phyloP scores from a whole-genome alignment of 2,888 invertebrate species.

The Lacanobia oleracea region DNA sequence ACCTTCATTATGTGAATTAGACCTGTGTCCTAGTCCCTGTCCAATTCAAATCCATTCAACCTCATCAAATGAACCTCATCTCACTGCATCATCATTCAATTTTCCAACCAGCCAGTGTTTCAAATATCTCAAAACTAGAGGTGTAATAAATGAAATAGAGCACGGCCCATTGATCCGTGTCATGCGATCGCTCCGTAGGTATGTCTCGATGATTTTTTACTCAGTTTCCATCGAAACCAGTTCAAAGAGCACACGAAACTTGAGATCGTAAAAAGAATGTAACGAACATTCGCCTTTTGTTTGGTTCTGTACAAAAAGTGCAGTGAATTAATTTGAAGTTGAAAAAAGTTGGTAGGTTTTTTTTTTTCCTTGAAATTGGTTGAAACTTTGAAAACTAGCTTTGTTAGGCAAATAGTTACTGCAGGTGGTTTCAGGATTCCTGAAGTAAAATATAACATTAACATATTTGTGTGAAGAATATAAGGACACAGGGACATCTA shows the following conservation, averaged over 20 bases:
- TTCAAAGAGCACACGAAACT: constrained; percentile 87
- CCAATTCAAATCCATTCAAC: not conserved
- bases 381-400: not conserved
- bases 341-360: not conserved
- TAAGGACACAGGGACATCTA: not conserved
- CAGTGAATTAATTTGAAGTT: constrained; percentile 35
- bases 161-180: constrained; percentile 78
- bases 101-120: constrained; percentile 50
- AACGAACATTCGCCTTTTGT: constrained; percentile 52
- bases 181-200: constrained; percentile 80
- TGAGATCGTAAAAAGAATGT: constrained; percentile 74
- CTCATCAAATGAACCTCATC: not conserved
- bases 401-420: not conserved
- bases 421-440: not conserved
- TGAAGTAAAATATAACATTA: not conserved
- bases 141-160: constrained; percentile 80
- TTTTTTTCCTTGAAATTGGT: constrained; percentile 4
- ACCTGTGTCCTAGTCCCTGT: not conserved
- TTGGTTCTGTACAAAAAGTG: constrained; percentile 67
- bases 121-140: constrained; percentile 59
- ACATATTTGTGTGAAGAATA: not conserved
- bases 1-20: not conserved
- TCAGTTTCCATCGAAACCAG: constrained; percentile 82
- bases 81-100: constrained; percentile 14
- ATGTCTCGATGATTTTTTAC: constrained; percentile 80